These are phyloP conservation scores for Sebastes nivosus DNA, from an alignment of 2,797 vertebrate genomes.

Conservation along the genomic window DNA sequence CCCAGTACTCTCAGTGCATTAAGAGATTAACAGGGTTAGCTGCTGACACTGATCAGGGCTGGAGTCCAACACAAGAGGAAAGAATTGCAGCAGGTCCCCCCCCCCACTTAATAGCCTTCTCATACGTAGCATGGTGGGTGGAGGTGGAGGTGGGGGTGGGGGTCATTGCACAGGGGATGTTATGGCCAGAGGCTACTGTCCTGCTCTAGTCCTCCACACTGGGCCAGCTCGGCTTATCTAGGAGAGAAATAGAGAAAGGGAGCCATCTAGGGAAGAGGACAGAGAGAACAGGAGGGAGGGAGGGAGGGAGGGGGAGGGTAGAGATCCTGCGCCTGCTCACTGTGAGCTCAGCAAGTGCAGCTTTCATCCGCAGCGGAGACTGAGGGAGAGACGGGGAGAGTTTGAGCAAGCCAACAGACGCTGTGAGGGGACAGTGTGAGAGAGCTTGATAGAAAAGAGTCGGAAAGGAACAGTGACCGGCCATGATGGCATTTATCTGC, in stretches of 20 bases:
- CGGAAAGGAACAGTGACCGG: slow-evolving; percentile 5
- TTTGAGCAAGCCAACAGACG: slow-evolving; percentile 52
- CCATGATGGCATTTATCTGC: slow-evolving; percentile 14
- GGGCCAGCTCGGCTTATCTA: slow-evolving; percentile 43
- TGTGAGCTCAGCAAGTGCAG: slow-evolving; percentile 79
- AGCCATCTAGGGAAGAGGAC: slow-evolving; percentile 76
- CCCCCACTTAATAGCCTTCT: slow-evolving; percentile 57
- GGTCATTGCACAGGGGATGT: slow-evolving; percentile 41
- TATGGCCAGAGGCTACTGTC: slow-evolving; percentile 32
- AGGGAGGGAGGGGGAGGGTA: slow-evolving; percentile 23
- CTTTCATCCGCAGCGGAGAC: slow-evolving; percentile 82
- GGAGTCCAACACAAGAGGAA: slow-evolving; percentile 57
- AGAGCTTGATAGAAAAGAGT: slow-evolving; percentile 24
- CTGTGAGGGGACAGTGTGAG: slow-evolving; percentile 34
- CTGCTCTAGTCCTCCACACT: slow-evolving; percentile 32
- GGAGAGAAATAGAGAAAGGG: slow-evolving; percentile 70
- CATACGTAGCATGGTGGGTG: slow-evolving; percentile 4
- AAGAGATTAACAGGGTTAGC: slow-evolving; percentile 81
- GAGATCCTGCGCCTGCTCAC: slow-evolving; percentile 82
- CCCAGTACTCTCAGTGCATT: slow-evolving; percentile 65
- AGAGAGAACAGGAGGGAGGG: slow-evolving; percentile 51
- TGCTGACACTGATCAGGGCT: slow-evolving; percentile 75
- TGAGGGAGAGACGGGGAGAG: slow-evolving; percentile 62
- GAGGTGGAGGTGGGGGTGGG: slow-evolving; percentile 1
- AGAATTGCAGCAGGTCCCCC: slow-evolving; percentile 42